Evolutionary conservation across 2,888 invertebrate genomes (phyloP).

Genomic region (Nezara viridula): DNA sequence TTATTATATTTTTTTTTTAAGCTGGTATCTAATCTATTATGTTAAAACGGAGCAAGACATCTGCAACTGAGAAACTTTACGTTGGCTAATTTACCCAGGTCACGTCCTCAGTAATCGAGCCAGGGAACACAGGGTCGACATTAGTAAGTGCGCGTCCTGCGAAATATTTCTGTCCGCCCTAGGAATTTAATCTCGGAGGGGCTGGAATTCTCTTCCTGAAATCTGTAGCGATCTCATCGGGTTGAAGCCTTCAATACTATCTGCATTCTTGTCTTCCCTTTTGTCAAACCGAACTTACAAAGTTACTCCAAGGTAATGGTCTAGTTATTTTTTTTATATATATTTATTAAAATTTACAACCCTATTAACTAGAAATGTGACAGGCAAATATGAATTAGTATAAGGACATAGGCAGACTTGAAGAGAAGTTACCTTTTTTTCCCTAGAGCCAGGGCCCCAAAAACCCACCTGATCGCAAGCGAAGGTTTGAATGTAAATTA

Average conservation of each 20-base stretch:
- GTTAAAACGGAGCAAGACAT: slow-evolving; percentile 11
- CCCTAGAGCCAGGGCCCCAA: too few relatives aligned
- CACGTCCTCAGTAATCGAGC: background rate
- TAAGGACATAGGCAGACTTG: too few relatives aligned
- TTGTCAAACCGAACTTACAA: background rate
- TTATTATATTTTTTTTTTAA: background rate
- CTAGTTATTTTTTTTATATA: too few relatives aligned
- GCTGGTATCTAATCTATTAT: background rate
- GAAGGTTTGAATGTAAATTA: too few relatives aligned
- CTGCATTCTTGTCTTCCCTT: background rate
- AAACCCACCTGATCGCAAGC: too few relatives aligned
- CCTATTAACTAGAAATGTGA: too few relatives aligned
- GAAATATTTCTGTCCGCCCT: slow-evolving; percentile 11
- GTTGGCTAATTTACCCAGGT: slow-evolving; percentile 7
- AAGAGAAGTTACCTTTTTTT: too few relatives aligned
- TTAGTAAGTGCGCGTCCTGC: background rate
- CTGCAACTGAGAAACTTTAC: background rate
- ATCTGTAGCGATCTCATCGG: slow-evolving; percentile 3
- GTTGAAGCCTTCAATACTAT: slow-evolving; percentile 16
- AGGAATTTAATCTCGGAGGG: slow-evolving; percentile 25
- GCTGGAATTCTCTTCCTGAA: slow-evolving; percentile 21
- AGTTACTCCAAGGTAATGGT: background rate
- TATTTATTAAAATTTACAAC: too few relatives aligned
- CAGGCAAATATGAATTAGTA: too few relatives aligned
- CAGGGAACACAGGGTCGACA: background rate